Percentiles rank a stretch among this genome's conserved stretches.
Evolutionary conservation across 2,113 vertebrate genomes (phyloP).

Genomic region (Periophthalmus modestus): DNA sequence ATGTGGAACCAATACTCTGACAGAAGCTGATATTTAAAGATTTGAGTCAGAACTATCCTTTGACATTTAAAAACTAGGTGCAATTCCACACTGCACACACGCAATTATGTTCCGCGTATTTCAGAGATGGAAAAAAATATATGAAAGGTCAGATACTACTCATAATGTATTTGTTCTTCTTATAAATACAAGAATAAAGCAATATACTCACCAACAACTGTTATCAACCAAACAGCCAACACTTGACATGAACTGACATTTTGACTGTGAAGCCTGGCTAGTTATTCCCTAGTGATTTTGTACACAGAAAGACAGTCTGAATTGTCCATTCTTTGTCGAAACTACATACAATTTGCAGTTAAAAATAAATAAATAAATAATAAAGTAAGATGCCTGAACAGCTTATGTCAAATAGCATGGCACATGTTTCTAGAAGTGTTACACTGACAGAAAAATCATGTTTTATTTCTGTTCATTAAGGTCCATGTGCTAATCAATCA

Average conservation of each 20-base stretch:
- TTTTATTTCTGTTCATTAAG: too few species aligned
- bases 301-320: not conserved
- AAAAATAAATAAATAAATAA: too few species aligned
- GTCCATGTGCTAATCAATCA: too few species aligned
- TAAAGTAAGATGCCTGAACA: too few species aligned
- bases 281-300: not conserved
- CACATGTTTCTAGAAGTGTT: too few species aligned
- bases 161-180: not conserved
- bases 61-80: constrained; percentile 1
- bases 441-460: too few species aligned
- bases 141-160: not conserved
- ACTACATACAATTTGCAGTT: too few species aligned
- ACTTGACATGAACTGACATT: too few species aligned
- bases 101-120: not conserved
- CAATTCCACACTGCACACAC: not conserved
- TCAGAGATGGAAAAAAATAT: not conserved
- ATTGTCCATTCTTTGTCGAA: too few species aligned
- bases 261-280: not conserved
- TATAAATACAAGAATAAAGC: not conserved
- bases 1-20: not conserved
- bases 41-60: not conserved
- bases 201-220: too few species aligned
- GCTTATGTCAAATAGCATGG: too few species aligned
- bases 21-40: not conserved
- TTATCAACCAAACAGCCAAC: too few species aligned